A percentile compares a stretch with the other conserved stretches of the same genome.
Conservation (phyloP, 1,140 invertebrate species). For the Leptinotarsa texana region DNA sequence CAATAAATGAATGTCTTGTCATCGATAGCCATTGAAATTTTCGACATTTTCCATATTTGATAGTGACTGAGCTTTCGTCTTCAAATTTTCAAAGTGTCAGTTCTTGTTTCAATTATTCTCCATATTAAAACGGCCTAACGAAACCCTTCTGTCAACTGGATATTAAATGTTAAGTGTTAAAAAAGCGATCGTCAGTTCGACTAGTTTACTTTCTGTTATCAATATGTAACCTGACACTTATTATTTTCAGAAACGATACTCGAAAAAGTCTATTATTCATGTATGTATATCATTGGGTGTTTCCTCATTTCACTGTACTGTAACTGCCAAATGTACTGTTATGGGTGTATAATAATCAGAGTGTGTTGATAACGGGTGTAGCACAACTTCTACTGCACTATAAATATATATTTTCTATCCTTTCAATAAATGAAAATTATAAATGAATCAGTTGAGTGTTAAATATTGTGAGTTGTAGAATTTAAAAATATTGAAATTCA, state of each 20-base stretch:
- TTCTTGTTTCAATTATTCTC: too few relatives aligned
- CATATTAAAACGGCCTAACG: not conserved
- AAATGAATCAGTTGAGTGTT: too few relatives aligned
- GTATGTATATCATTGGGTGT: not conserved
- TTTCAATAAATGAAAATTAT: too few relatives aligned
- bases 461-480: too few relatives aligned
- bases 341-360: not conserved
- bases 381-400: not conserved
- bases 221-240: conserved; percentile 52
- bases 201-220: conserved; percentile 46
- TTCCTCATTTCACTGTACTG: not conserved
- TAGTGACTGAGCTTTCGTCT: too few relatives aligned
- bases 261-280: not conserved
- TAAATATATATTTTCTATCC: too few relatives aligned
- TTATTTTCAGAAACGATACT: conserved; percentile 8
- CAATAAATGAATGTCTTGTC: too few relatives aligned
- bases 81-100: too few relatives aligned
- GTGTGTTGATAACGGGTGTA: not conserved
- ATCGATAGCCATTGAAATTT: too few relatives aligned
- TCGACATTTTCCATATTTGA: too few relatives aligned
- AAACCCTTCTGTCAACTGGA: not conserved
- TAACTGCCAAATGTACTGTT: not conserved
- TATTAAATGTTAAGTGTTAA: conserved; percentile 22
- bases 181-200: conserved; percentile 47
- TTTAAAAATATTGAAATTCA: too few relatives aligned